Evolutionary conservation across 2,888 invertebrate genomes (phyloP), one percentile per base, ranked within the genome.

Genomic region (Arge pagana): DNA sequence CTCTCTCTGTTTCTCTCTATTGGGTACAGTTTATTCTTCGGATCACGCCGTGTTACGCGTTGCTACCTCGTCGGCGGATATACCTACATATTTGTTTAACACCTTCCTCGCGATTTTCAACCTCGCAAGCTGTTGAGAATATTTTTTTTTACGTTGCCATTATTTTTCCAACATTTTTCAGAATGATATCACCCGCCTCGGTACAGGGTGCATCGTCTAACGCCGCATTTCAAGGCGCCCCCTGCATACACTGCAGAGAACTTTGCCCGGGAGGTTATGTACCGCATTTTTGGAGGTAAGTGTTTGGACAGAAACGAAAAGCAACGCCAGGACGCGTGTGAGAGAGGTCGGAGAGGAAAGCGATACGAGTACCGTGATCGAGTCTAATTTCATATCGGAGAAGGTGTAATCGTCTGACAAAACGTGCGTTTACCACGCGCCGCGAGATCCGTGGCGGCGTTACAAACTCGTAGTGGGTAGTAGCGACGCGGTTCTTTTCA

Each of bases 251-350:
- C 59, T 75, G 75, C 65, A 66, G 74, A 56, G 74, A 75, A 43
- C 64, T 74, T 49, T 75, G 75, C 51, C 72, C 72, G 7, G 66
- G 68, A 13, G 74, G 75, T 50, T 75, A 74, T 52, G 71, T 72
- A 23, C 75, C 74, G 49, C 75, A 75, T 61, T 74, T 75, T 62
- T 75, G 75, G 75, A 62, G 75, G 75, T 74, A 53, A 73, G 71
- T 67, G n/a, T 21, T 26, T 3, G 28, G 2, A 7, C 0, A 6
- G 3, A 3, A 24, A 23, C n/a, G 6, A 23, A 7, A 23, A 23
- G 13, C 5, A n/a, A 10, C 2, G 28, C 28, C 2, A 3, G 3
- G 8, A 26, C 28, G 28, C n/a, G 35, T 24, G 8, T 2, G 28
- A 23, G 6, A 15, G 10, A 10, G 10, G 16, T n/a, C 13, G 16